Base-by-base conservation (phyloP, 2,888 invertebrate species). In the Limnephilus marmoratus region DNA sequence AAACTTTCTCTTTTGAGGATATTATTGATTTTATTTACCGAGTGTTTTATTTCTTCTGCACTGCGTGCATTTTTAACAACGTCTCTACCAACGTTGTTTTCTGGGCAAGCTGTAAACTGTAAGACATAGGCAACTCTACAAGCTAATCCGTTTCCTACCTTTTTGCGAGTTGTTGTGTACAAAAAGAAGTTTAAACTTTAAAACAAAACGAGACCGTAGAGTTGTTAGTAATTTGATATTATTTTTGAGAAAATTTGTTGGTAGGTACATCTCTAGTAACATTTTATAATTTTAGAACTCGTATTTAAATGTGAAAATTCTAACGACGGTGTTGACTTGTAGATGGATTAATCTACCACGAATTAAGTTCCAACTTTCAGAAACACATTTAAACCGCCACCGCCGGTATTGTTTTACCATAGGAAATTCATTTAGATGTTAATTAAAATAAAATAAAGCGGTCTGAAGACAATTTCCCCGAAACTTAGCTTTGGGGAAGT, bases 371-470 rank as follows among this genome's bases (percentile, higher is more conserved):
- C 13, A 49, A 86, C 86, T 86, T 49, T 45, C 86, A 49, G 29
- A 29, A 86, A 86, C 45, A 41, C 86, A 45, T 86, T 86, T 86
- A 86, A n/a, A 86, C 45, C 49, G 86, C 45, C 86, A 86, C 88
- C 34, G 88, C 88, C 45, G 88, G 88, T 89, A 89, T 80, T 89
- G 88, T 89, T 80, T 89, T 89, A 80, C 34, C 18, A 37, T 80
- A 89, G 88, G 80, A 89, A 89, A 89, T 89, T 89, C 88, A 89
- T 89, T 89, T 80, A 89, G 88, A 89, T 89, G 88, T 68, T 89
- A 89, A 89, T 89, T 89, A 89, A 68, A 89, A 89, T 89, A 89
- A 80, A 89, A 89, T 89, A 89, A 89, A 89, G 88, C 41, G 80
- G 18, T 34, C 45, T 24, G 18, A 45, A 89, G 88, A 80, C 88